Conservation (phyloP, 2,113 vertebrate genomes). For the Paramisgurnus dabryanus region DNA sequence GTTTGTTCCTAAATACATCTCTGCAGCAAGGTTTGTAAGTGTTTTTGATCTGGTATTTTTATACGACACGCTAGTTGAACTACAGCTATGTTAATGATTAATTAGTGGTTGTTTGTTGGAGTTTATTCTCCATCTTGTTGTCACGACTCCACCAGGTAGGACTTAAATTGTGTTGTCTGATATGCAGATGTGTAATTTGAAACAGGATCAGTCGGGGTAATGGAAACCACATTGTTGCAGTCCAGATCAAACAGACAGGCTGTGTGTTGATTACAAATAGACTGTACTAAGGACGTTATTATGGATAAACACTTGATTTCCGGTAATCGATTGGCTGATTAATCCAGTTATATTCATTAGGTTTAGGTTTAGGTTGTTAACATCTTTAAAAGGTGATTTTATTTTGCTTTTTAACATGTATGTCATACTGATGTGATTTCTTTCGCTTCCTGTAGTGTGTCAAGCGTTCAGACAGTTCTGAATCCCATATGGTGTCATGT, state of each 20-base stretch:
- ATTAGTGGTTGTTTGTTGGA: background rate
- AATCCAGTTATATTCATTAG: background rate
- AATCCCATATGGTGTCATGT: background rate
- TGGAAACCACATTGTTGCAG: background rate
- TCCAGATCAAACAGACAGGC: background rate
- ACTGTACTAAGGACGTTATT: background rate
- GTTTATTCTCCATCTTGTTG: background rate
- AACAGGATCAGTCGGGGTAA: background rate
- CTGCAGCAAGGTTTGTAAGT: constrained; percentile 25
- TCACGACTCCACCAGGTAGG: background rate
- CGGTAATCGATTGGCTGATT: background rate
- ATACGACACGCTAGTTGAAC: background rate
- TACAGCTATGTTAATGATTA: background rate
- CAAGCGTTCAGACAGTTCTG: background rate
- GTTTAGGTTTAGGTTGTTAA: background rate
- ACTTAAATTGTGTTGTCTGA: background rate
- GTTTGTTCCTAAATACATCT: constrained; percentile 4
- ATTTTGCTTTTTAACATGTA: background rate
- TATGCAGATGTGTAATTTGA: background rate
- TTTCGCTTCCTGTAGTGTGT: background rate
- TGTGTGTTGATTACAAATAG: background rate
- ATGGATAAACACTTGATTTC: background rate
- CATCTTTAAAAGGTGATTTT: background rate
- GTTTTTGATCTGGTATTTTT: background rate
- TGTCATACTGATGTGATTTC: background rate